These are phyloP conservation scores for Idris sp. DNA, from an alignment of 1,140 invertebrate species.

Conservation along the genomic window DNA sequence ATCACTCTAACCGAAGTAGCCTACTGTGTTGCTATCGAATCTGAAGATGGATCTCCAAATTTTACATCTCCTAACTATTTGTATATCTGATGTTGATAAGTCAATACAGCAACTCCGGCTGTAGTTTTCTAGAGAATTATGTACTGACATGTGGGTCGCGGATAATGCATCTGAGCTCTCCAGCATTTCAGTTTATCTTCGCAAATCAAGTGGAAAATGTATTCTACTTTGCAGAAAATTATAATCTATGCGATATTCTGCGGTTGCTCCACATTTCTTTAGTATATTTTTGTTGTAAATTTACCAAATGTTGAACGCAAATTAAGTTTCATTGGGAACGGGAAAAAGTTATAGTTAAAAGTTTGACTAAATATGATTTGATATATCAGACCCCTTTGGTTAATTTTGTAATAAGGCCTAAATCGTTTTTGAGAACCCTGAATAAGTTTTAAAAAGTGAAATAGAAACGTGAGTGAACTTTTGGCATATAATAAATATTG, in stretches of 20 bases:
- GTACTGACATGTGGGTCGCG: constrained; percentile 22
- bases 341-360: too few species aligned
- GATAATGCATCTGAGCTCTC: constrained; percentile 24
- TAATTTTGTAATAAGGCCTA: too few species aligned
- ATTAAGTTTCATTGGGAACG: too few species aligned
- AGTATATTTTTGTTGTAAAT: too few species aligned
- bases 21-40: constrained; percentile 21
- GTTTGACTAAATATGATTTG: too few species aligned
- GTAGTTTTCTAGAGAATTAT: constrained; percentile 31
- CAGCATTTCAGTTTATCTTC: constrained; percentile 10
- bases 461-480: too few species aligned
- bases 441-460: too few species aligned
- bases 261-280: too few species aligned
- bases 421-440: too few species aligned
- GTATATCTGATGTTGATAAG: constrained; percentile 55
- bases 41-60: constrained; percentile 47
- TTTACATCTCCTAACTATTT: constrained; percentile 50
- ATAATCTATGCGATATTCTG: neutral
- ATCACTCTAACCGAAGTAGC: constrained; percentile 59
- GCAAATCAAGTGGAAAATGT: constrained; percentile 29
- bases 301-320: too few species aligned
- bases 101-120: constrained; percentile 16
- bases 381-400: too few species aligned
- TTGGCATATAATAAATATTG: too few species aligned
- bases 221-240: neutral